Evolutionary conservation across 2,113 vertebrate genomes (phyloP).

Genomic region (Bos javanicus): DNA sequence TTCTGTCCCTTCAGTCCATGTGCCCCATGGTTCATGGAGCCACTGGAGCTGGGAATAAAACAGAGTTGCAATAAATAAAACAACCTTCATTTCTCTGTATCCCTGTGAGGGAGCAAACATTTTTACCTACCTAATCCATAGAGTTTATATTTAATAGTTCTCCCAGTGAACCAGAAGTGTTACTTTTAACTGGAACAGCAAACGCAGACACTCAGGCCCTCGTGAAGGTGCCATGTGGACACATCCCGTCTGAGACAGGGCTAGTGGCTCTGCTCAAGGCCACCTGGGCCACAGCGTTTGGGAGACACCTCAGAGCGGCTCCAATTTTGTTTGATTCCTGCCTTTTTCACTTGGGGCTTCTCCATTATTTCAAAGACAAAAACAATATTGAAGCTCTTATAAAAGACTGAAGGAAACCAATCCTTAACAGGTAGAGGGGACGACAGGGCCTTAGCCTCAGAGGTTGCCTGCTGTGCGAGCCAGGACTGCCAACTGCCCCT

Average conservation of each 20-base stretch:
- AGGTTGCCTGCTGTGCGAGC: neutral
- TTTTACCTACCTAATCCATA: rapidly evolving
- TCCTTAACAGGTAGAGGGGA: rapidly evolving
- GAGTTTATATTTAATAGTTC: neutral
- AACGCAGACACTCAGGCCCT: neutral
- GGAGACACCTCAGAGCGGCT: rapidly evolving
- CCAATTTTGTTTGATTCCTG: neutral
- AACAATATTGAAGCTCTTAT: rapidly evolving
- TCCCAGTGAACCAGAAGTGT: neutral
- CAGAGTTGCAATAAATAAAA: rapidly evolving
- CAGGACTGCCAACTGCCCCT: neutral
- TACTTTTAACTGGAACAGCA: neutral
- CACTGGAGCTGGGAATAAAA: neutral
- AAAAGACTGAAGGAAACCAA: rapidly evolving
- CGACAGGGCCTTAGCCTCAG: rapidly evolving
- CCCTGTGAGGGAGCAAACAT: neutral
- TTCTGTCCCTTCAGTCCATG: neutral
- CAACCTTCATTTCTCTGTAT: rapidly evolving
- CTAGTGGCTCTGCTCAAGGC: rapidly evolving
- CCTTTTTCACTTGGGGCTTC: neutral
- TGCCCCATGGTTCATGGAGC: rapidly evolving
- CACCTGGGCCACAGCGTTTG: rapidly evolving
- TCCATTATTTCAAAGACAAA: neutral
- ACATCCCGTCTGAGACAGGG: rapidly evolving
- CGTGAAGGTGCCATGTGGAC: rapidly evolving